Evolutionary conservation across 2,797 vertebrate genomes (phyloP).

Genomic region (Harpagifer antarcticus): DNA sequence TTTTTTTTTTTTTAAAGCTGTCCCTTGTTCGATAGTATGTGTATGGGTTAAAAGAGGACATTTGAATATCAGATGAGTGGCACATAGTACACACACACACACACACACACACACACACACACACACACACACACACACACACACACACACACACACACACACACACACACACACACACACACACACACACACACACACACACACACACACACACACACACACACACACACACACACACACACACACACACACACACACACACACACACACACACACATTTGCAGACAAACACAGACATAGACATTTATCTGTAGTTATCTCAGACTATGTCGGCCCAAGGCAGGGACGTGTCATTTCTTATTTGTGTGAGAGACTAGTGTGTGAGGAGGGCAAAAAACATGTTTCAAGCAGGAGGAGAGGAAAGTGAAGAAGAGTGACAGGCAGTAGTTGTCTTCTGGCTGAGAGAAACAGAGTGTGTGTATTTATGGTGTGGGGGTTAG

Average conservation of each 20-base stretch:
- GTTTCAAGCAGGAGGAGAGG: background rate
- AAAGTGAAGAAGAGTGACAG: constrained; percentile 31
- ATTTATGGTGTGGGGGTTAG: background rate
- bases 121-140: no score
- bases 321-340: constrained; percentile 49
- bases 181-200: no score
- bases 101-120: no score
- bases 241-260: background rate
- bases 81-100: background rate
- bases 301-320: no score
- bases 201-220: no score
- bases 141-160: no score
- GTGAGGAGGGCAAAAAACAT: constrained; percentile 30
- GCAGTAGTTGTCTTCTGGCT: constrained; percentile 28
- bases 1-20: background rate
- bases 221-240: constrained; percentile 13
- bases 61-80: constrained; percentile 48
- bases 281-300: constrained; percentile 45
- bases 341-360: constrained; percentile 55
- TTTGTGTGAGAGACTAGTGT: constrained; percentile 55
- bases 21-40: constrained; percentile 19
- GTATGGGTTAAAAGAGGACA: constrained; percentile 57
- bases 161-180: no score
- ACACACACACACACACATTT: constrained; percentile 17
- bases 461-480: constrained; percentile 9